These are phyloP conservation scores for Melanerpes formicivorus DNA, from an alignment of 2,113 vertebrate genomes.

Conservation along the genomic window DNA sequence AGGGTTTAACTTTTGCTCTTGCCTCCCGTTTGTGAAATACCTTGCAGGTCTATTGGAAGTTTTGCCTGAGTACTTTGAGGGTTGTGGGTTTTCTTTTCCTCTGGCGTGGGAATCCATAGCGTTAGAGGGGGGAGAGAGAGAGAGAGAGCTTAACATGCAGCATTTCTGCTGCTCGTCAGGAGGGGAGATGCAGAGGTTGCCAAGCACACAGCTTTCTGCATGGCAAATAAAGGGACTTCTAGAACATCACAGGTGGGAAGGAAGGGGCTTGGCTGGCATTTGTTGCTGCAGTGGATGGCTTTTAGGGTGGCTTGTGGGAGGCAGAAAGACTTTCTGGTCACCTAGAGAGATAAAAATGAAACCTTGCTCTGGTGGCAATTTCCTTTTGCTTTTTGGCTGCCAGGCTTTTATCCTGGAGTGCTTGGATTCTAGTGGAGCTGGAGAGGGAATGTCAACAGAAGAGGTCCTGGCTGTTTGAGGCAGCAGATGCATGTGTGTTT, in stretches of 20 bases:
- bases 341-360: neutral
- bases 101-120: conserved; percentile 30
- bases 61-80: conserved; percentile 50
- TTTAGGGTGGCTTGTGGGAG: neutral
- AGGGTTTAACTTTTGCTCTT: conserved; percentile 20
- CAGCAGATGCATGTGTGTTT: neutral
- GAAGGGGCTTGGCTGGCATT: neutral
- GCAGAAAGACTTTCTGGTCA: conserved; percentile 12
- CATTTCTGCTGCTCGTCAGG: conserved; percentile 30
- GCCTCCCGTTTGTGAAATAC: conserved; percentile 36
- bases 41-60: conserved; percentile 59
- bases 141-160: conserved; percentile 61
- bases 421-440: conserved; percentile 1
- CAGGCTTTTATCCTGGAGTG: neutral
- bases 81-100: neutral
- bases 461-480: neutral
- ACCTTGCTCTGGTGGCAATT: conserved; percentile 3
- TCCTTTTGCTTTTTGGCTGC: conserved; percentile 2
- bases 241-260: conserved; percentile 38
- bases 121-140: neutral
- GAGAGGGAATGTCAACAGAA: neutral
- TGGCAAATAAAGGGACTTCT: conserved; percentile 41
- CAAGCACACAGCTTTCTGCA: conserved; percentile 51
- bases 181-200: conserved; percentile 64
- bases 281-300: conserved; percentile 2